phyloP scores from a whole-genome alignment of 2,888 invertebrate genomes.

The Ophioninae sp. region DNA sequence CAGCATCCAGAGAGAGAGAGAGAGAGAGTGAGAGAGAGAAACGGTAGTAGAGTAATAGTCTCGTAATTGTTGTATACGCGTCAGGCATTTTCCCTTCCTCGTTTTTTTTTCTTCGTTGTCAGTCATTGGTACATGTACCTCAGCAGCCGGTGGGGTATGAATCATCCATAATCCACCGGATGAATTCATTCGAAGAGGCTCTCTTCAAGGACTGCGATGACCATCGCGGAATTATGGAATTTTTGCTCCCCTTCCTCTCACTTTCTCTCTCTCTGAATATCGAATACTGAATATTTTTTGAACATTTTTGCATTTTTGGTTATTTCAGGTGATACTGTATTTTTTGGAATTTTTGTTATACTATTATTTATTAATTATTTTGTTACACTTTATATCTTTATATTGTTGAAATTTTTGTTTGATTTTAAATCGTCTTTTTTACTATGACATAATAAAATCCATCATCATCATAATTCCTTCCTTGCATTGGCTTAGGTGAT shows the following conservation, averaged over 20 bases:
- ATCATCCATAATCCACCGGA: constrained; percentile 67
- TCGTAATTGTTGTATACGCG: constrained; percentile 31
- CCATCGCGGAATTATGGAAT: constrained; percentile 20
- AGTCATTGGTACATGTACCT: constrained; percentile 35
- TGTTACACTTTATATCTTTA: no score
- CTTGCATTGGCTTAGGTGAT: no score
- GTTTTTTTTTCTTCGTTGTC: not conserved
- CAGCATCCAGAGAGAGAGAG: not conserved
- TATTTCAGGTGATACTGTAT: no score
- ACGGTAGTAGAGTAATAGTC: constrained; percentile 13
- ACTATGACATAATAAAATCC: no score
- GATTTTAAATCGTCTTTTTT: no score
- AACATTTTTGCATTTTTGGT: no score
- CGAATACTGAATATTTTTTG: no score
- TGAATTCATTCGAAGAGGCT: constrained; percentile 63
- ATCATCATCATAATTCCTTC: no score
- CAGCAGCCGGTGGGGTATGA: constrained; percentile 56
- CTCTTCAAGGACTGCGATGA: constrained; percentile 39
- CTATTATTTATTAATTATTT: no score
- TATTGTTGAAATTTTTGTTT: no score
- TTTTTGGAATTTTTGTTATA: no score
- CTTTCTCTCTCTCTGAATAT: not conserved
- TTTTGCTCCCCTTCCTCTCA: not conserved
- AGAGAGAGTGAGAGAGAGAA: not conserved
- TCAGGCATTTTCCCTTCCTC: constrained; percentile 25